Base-by-base conservation (phyloP, 2,888 invertebrate genomes). In the Drosophila incognita region DNA sequence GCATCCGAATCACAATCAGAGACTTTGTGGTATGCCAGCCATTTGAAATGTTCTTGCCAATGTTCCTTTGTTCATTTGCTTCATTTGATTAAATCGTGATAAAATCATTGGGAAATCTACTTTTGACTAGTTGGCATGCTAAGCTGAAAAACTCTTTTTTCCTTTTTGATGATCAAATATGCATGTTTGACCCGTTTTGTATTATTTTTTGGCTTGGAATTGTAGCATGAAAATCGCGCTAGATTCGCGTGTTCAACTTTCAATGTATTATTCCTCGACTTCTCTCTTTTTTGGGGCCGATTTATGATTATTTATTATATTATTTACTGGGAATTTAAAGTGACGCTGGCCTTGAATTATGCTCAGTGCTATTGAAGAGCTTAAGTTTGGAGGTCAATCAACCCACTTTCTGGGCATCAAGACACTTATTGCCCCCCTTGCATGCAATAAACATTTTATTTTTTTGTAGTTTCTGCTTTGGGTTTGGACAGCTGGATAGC, bases 401-500 rank as follows among this genome's bases (percentile, higher is more conserved):
- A 72, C 82, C 59, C 35, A 63, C 38, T 68, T 63, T 62, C 21
- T 24, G 31, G 46, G n/a, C 53, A 46, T 31, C 35, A 33, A 33
- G 15, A 24, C 31, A 63, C 27, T 31, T 48, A 59, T 33, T 65
- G 66, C 36, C 33, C 63, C 36, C 40, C 24, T 65, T 46, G 46
- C 46, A 46, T 46, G 21, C 46, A 46, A 24, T 15, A 7, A 8
- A 24, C 15, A 24, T 46, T 24, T 54, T 10, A 29, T 51, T 49
- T 10, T 29, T 61, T 60, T 68, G 65, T 51, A 66, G 24, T 46
- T 46, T 46, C 7, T 15, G 15, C 24, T 2, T 15, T 46, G 21
- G 46, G 46, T 46, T 46, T 46, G 46, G 77, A 85, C 85, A 87
- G 68, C 61, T 69, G 88, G 64, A 69, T 75, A 73, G 68, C 66